phyloP scores from a whole-genome alignment of 1,140 invertebrate genomes.

The Triops longicaudatus region DNA sequence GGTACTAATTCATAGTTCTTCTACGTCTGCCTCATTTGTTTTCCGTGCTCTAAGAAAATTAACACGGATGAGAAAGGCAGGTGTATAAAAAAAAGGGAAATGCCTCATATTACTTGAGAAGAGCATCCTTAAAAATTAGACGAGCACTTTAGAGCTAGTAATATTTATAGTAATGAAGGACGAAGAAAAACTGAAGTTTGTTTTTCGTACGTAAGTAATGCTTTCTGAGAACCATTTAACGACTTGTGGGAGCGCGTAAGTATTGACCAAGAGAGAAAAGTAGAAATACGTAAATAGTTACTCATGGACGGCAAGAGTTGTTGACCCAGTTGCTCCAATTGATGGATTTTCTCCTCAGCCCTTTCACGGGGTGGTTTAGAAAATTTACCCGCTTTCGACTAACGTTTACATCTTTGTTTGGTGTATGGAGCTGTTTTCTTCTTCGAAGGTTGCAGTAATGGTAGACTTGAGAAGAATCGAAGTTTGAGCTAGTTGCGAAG shows the following conservation, averaged over 20 bases:
- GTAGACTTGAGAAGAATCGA: too few relatives aligned
- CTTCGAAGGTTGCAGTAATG: too few relatives aligned
- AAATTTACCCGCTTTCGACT: not conserved
- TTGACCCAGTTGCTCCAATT: conserved; percentile 44
- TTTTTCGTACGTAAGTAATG: too few relatives aligned
- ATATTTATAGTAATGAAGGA: not conserved
- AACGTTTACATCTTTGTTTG: not conserved
- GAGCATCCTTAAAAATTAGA: too few relatives aligned
- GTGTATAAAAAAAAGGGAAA: too few relatives aligned
- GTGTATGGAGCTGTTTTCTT: too few relatives aligned
- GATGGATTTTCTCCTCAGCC: conserved; percentile 66
- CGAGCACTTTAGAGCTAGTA: too few relatives aligned
- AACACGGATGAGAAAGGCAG: not conserved
- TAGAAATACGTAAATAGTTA: conserved; percentile 4
- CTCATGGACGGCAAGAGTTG: not conserved
- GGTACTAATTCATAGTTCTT: not conserved
- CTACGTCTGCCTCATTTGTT: not conserved
- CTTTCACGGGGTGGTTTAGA: conserved; percentile 51
- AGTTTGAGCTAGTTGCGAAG: too few relatives aligned
- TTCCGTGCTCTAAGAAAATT: conserved; percentile 10
- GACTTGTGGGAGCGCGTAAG: too few relatives aligned
- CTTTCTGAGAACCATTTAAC: too few relatives aligned
- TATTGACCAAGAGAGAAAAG: not conserved
- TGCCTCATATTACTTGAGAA: too few relatives aligned
- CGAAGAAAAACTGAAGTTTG: too few relatives aligned